Evolutionary conservation across 1,140 invertebrate species (phyloP), one percentile per base, ranked within the genome.

Genomic region (Drosophila littoralis): DNA sequence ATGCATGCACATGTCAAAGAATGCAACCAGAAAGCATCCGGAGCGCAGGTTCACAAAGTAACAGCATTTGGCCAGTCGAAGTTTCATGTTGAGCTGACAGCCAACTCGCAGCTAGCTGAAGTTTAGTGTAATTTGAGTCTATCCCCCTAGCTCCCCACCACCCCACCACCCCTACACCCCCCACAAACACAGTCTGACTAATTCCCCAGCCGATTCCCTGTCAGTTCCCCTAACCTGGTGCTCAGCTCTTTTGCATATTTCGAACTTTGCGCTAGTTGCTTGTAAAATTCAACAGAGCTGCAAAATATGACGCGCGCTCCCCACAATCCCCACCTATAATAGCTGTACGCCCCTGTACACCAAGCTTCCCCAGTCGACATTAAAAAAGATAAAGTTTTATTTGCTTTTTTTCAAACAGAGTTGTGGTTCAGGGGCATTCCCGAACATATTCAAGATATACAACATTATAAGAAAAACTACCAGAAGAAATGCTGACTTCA

Each of bases 301-400:
- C 73, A 70, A 79, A 83, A 83, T 77, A 83, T 79, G 79, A 68
- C 38, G 17, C 32, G 9, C 22, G 5, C 46, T 3, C 28, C 54
- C 22, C 32, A 15, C 3, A 43, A 3, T 1, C 13, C 15, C 13
- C 40, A 1, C 17, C 15, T 7, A 28, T 28, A 28, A 28, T 28
- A 28, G 22, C 22, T 28, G 4, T 4, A 5, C 4, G 4, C 10
- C 33, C 17, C 45, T 7, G 10, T 12, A 8, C 36, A 51, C 28
- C 77, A 17, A 54, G 17, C 33, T 36, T 36, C 54, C 61, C 76
- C 66, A 82, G 80, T 78, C 75, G 70, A 82, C 82, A 78, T 79
- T 74, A 73, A 81, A 84, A 84, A 72, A 85, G 69, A 79, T 79
- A 77, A 84, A 84, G 77, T 84, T 84, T 84, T 77, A 84, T 57